Conservation (phyloP, 2,113 vertebrate species). For the Atherinomorus stipes region DNA sequence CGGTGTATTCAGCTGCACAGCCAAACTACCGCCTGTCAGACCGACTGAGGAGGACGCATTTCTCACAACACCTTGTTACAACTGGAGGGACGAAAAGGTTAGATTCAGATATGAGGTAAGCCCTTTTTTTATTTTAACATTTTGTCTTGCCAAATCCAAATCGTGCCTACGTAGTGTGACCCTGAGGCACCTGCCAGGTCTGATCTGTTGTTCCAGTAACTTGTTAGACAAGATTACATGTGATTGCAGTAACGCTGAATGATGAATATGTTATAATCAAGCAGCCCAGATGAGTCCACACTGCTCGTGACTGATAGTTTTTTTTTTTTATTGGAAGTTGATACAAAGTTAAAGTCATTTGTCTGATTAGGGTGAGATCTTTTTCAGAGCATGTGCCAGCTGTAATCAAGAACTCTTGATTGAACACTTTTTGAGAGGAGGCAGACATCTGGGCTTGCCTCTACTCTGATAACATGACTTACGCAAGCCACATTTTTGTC, state of each 20-base stretch:
- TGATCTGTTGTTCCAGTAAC: not conserved
- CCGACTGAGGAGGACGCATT: conserved; percentile 16
- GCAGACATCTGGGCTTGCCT: conserved; percentile 35
- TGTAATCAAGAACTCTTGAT: conserved; percentile 4
- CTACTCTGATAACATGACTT: conserved; percentile 33
- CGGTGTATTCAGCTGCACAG: conserved; percentile 16
- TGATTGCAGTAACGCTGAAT: not conserved
- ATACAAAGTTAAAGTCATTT: not conserved
- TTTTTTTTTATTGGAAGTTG: not conserved
- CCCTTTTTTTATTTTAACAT: not conserved
- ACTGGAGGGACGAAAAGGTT: not conserved
- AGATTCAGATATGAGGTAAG: conserved; percentile 31
- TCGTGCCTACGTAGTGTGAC: not conserved
- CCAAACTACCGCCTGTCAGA: conserved; percentile 39
- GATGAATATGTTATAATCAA: not conserved
- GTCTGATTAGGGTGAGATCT: not conserved
- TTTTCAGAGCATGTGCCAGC: conserved; percentile 10
- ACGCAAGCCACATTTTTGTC: conserved; percentile 6
- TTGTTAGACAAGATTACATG: not conserved
- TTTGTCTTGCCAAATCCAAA: not conserved
- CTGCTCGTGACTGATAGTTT: not conserved
- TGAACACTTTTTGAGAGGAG: conserved; percentile 6
- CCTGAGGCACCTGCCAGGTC: conserved; percentile 43
- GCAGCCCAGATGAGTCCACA: not conserved
- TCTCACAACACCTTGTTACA: not conserved